Evolutionary conservation across 2,888 invertebrate genomes (phyloP).

Genomic region (Ischnura elegans): DNA sequence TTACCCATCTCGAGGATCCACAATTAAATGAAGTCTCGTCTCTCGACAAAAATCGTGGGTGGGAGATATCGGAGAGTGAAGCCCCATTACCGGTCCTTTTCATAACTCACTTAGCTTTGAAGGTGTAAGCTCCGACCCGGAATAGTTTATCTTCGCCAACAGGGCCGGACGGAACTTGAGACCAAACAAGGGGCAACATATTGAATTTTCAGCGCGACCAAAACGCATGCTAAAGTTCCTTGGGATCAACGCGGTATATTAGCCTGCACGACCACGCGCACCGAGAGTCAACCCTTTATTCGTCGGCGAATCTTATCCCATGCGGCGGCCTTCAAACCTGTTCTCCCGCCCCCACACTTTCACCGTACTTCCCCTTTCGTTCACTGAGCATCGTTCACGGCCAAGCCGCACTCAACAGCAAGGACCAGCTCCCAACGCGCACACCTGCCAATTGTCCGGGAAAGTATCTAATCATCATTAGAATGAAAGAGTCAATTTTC

Average conservation of each 20-base stretch:
- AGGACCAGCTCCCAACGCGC: no score
- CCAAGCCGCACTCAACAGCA: no score
- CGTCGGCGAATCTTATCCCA: neutral
- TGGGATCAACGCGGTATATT: neutral
- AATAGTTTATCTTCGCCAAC: neutral
- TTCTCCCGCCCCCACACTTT: neutral
- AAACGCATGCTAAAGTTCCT: neutral
- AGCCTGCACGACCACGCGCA: neutral
- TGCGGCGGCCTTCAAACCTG: neutral
- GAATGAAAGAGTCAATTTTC: no score
- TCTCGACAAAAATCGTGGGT: no score
- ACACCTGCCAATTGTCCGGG: no score
- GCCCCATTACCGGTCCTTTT: neutral
- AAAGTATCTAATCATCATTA: no score
- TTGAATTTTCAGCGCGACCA: neutral
- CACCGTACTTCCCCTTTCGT: neutral
- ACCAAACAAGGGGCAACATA: neutral
- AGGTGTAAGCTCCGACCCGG: neutral
- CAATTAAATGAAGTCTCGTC: no score
- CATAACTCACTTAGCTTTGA: neutral
- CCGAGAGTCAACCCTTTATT: neutral
- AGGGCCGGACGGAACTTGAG: neutral
- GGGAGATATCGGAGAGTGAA: neutral
- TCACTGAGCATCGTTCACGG: neutral
- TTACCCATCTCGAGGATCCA: no score